Evolutionary conservation across 2,888 invertebrate species (phyloP).

Genomic region (Boloria euphrosyne): DNA sequence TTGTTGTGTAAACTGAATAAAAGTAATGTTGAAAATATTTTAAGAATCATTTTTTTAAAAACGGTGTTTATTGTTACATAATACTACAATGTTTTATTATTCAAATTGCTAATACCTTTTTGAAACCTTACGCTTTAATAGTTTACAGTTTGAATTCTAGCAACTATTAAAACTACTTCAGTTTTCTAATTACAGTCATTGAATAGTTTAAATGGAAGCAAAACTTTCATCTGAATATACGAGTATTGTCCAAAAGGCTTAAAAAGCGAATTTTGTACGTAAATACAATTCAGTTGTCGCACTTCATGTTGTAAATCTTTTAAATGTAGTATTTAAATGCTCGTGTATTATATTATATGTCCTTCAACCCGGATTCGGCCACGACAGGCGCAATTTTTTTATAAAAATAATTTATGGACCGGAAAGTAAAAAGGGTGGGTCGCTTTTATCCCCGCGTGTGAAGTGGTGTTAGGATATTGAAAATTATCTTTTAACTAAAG

Average conservation of each 20-base stretch:
- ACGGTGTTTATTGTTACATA: not conserved
- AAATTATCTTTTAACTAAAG: no score
- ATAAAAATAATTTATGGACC: no score
- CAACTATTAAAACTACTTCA: constrained; percentile 16
- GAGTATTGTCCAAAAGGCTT: constrained; percentile 18
- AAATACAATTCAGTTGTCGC: constrained; percentile 5
- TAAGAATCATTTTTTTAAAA: not conserved
- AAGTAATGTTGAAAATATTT: not conserved
- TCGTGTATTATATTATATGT: no score
- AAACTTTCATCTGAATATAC: constrained; percentile 20
- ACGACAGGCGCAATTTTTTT: no score
- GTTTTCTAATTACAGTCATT: constrained; percentile 19
- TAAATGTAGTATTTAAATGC: not conserved
- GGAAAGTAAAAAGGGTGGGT: no score
- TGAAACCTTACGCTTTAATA: not conserved
- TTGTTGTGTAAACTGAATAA: constrained; percentile 10
- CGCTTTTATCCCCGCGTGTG: no score
- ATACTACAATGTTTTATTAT: not conserved
- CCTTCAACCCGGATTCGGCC: no score
- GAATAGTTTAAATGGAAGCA: constrained; percentile 20
- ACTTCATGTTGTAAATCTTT: not conserved
- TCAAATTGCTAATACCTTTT: constrained; percentile 45
- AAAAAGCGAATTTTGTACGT: constrained; percentile 14
- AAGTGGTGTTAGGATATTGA: no score
- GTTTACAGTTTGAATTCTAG: constrained; percentile 12